phyloP scores from a whole-genome alignment of 1,140 invertebrate species.

The Megalopta genalis region DNA sequence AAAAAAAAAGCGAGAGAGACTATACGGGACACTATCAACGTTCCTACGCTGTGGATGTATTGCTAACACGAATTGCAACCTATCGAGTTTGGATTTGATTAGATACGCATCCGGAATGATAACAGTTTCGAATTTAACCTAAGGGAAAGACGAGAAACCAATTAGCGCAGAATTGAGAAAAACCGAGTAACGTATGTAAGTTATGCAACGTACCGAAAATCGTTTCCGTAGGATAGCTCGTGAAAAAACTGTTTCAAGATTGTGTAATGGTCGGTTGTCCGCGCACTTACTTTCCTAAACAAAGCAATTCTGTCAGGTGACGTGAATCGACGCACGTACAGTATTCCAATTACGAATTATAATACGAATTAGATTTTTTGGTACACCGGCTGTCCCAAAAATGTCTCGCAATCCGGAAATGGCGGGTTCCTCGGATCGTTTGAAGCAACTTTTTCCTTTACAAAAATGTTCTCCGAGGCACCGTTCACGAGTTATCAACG shows the following conservation, averaged over 20 bases:
- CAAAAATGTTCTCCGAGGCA: no score
- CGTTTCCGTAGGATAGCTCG: conserved; percentile 30
- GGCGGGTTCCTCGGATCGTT: no score
- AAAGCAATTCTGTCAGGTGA: conserved; percentile 12
- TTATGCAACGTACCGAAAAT: conserved; percentile 20
- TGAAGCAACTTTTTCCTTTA: no score
- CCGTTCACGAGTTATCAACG: no score
- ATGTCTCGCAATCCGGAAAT: no score
- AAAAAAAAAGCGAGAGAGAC: neutral
- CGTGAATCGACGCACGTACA: neutral
- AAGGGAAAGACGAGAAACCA: neutral
- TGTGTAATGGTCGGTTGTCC: conserved; percentile 34
- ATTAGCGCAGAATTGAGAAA: neutral
- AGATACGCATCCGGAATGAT: neutral
- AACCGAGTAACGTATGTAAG: conserved; percentile 20
- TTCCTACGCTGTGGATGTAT: conserved; percentile 17
- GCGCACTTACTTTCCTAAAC: conserved; percentile 49
- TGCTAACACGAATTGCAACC: conserved; percentile 38
- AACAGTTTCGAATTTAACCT: conserved; percentile 7
- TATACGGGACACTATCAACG: conserved; percentile 4
- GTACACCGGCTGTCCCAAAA: no score
- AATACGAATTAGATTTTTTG: conserved; percentile 14
- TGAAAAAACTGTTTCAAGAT: conserved; percentile 36
- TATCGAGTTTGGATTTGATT: conserved; percentile 27
- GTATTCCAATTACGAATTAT: neutral